Evolutionary conservation across 2,888 invertebrate species (phyloP), one percentile per base, ranked within the genome.

Genomic region (Eupithecia dodoneata): DNA sequence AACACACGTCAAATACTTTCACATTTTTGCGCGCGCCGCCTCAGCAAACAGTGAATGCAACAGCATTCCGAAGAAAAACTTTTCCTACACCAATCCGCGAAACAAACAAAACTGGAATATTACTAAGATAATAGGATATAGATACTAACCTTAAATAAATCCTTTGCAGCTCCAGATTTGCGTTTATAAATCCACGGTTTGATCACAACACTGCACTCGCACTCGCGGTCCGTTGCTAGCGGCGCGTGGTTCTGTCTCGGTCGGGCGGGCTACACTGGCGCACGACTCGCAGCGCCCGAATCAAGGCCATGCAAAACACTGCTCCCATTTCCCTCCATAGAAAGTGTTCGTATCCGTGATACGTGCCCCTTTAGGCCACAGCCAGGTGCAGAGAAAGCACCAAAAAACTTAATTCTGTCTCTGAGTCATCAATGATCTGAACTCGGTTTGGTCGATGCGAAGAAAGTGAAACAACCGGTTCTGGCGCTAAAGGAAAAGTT

Each of bases 311-410:
- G 93, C 93, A 92, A 93, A 93, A 90, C 91, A 81, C 79, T 91
- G 93, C 91, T 92, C 94, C 92, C 94, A 93, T 93, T 94, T 92
- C 90, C 92, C 90, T 76, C 88, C 89, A 92, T 94, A 93, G 94
- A 94, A 94, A 94, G 94, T 94, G 91, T 90, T 90, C 89, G 90
- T 87, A 94, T 94, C 94, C 94, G 94, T 91, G 92, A 93, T 91
- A 89, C 91, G 92, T 92, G 92, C 92, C 90, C 91, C 90, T 92
- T 92, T 90, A 90, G 90, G 90, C 70, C 4, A 15, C 66, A 13
- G 66, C 88, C 94, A 94, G 93, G 94, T 92, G 92, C 13, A 92
- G 94, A 93, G 94, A 94, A 94, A 94, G 94, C 94, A 94, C 91
- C 92, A 87, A 91, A 94, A 59, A 63, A 63, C 30, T 30, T 30